Conservation (phyloP, 2,797 vertebrate genomes). For the Gymnocypris eckloni region DNA sequence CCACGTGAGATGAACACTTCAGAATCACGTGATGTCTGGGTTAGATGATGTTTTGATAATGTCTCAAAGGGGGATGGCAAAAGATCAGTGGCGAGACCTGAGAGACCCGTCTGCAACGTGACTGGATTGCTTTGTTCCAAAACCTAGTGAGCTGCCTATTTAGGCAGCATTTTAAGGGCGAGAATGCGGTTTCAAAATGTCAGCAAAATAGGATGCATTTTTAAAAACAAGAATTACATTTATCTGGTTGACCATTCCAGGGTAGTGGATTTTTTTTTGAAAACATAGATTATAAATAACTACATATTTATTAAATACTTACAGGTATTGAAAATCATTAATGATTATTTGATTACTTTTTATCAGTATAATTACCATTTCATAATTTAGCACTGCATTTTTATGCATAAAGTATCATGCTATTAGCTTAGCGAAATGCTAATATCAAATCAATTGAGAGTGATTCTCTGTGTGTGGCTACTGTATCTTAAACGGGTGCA, state of each 20-base stretch:
- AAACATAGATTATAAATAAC: no score
- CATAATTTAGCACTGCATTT: neutral
- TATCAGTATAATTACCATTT: neutral
- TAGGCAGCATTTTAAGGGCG: neutral
- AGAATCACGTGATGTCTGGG: neutral
- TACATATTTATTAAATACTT: neutral
- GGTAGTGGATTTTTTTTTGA: no score
- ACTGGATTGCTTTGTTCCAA: neutral
- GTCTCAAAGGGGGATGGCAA: neutral
- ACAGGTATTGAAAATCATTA: neutral
- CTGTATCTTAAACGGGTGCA: neutral
- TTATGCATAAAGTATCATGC: neutral
- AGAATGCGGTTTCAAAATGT: neutral
- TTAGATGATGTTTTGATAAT: slow-evolving; percentile 1
- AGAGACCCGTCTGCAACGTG: neutral
- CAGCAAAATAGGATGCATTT: neutral
- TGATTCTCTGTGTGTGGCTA: neutral
- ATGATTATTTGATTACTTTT: neutral
- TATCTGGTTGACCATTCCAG: neutral
- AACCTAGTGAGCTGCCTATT: neutral
- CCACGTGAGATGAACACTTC: slow-evolving; percentile 1
- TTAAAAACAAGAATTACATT: neutral
- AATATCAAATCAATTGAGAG: neutral
- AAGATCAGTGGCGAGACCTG: neutral
- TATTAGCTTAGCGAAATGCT: neutral